phyloP scores from a whole-genome alignment of 2,797 vertebrate genomes.

The Hippocampus kuda region DNA sequence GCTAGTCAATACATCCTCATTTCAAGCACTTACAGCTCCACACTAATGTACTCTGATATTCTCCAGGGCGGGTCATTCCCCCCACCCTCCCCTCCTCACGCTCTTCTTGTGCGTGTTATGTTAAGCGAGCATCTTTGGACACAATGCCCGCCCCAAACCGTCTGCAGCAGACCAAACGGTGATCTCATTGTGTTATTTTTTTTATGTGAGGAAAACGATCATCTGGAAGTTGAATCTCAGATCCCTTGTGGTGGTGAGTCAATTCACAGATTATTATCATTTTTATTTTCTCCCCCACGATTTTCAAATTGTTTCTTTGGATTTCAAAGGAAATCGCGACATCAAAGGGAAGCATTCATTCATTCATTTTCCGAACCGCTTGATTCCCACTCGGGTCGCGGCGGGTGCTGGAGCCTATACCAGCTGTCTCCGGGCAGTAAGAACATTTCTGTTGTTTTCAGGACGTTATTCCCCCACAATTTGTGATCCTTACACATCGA shows the following conservation, averaged over 20 bases:
- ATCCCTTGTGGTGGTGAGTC: conserved; percentile 33
- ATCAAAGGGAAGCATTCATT: neutral
- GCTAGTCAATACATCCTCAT: conserved; percentile 37
- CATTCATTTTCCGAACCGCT: too few species aligned
- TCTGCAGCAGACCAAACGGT: neutral
- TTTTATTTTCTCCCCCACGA: neutral
- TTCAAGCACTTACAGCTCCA: conserved; percentile 32
- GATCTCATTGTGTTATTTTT: conserved; percentile 10
- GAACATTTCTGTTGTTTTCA: neutral
- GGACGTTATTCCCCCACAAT: too few species aligned
- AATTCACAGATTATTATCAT: neutral
- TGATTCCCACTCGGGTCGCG: too few species aligned
- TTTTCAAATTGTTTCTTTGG: neutral
- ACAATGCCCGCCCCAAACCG: neutral
- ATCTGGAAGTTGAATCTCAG: neutral
- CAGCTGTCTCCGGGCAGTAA: too few species aligned
- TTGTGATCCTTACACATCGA: too few species aligned
- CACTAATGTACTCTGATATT: conserved; percentile 39
- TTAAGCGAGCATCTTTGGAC: conserved; percentile 3
- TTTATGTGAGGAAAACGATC: conserved; percentile 2
- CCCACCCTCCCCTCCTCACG: conserved; percentile 4
- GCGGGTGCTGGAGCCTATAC: too few species aligned
- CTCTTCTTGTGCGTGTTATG: conserved; percentile 1
- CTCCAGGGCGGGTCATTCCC: conserved; percentile 33
- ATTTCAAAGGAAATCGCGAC: neutral